A percentile compares a stretch with the other conserved stretches of the same genome.
These are phyloP conservation scores for Lepidothrix coronata DNA, from an alignment of 2,113 vertebrate genomes.

Conservation along the genomic window DNA sequence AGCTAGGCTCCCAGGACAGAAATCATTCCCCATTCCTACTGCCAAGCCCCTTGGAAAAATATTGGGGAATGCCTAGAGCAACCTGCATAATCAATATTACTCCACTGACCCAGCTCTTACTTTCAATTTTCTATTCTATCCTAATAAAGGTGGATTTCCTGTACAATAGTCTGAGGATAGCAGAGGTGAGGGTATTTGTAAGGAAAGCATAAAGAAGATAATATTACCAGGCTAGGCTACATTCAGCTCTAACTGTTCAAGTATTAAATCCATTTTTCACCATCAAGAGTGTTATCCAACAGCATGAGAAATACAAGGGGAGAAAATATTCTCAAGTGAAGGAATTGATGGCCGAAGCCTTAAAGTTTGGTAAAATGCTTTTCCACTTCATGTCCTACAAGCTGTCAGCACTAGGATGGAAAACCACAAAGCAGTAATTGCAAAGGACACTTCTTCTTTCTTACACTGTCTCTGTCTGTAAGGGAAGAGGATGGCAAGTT, in stretches of 20 bases:
- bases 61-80: background rate
- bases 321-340: slow-evolving; percentile 34
- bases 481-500: slow-evolving; percentile 66
- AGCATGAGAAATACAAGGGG: background rate
- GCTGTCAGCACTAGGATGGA: slow-evolving; percentile 50
- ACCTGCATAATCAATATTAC: background rate
- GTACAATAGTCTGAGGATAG: background rate
- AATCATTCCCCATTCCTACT: background rate
- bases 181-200: background rate
- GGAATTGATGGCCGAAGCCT: slow-evolving; percentile 28
- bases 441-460: slow-evolving; percentile 65
- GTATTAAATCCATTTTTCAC: slow-evolving; percentile 50
- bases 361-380: slow-evolving; percentile 57
- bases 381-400: slow-evolving; percentile 51
- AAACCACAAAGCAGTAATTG: slow-evolving; percentile 60
- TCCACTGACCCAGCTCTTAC: background rate
- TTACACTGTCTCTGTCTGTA: slow-evolving; percentile 43
- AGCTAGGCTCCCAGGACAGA: background rate
- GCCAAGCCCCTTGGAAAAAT: background rate
- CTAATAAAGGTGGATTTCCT: slow-evolving; percentile 2
- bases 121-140: background rate
- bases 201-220: background rate
- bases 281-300: background rate
- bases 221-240: background rate
- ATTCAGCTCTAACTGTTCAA: background rate